Evolutionary conservation across 2,888 invertebrate species (phyloP), one percentile per base, ranked within the genome.

Genomic region (Euplagia quadripunctaria): DNA sequence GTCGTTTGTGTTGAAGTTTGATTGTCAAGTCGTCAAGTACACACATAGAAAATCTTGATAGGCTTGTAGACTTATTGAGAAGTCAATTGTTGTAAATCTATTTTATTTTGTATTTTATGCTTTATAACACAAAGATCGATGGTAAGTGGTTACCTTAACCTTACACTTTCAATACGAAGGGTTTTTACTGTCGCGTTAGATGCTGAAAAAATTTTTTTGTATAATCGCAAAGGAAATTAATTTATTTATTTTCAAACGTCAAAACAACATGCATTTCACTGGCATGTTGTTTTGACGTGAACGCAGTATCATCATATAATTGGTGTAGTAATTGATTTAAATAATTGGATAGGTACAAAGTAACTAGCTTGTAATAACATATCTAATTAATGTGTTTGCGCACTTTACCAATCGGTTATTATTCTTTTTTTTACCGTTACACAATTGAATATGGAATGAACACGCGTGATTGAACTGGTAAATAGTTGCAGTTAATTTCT

Each of bases 381-480:
- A n/a, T n/a, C n/a, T n/a, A 72, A 73, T 63, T 41, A 71, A 61
- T 68, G 14, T 67, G 61, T 69, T 11, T 63, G 61, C 46, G 63
- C 64, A 66, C 49, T 71, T 52, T 52, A 67, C 41, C 64, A 66
- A 73, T 72, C 78, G 66, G 74, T 78, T 70, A 69, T 76, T 76
- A 61, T 66, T 61, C 58, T 9, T 46, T 72, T 69, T 64, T 78
- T 78, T 79, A 76, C 74, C 79, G 76, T 83, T 82, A 84, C 83
- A 83, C 85, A 81, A 86, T 81, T 84, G 84, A 85, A 85, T 86
- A 87, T 84, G 85, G 81, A 89, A 85, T 83, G 81, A 73, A 81
- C 84, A 88, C 87, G 88, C 88, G 86, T 91, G 88, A 91, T 91
- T 89, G 86, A 88, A 82, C 89, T 87, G 85, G 88, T 89, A 86